Conservation (phyloP, 2,113 vertebrate species). For the Cryptomyrus ogoouensis region DNA sequence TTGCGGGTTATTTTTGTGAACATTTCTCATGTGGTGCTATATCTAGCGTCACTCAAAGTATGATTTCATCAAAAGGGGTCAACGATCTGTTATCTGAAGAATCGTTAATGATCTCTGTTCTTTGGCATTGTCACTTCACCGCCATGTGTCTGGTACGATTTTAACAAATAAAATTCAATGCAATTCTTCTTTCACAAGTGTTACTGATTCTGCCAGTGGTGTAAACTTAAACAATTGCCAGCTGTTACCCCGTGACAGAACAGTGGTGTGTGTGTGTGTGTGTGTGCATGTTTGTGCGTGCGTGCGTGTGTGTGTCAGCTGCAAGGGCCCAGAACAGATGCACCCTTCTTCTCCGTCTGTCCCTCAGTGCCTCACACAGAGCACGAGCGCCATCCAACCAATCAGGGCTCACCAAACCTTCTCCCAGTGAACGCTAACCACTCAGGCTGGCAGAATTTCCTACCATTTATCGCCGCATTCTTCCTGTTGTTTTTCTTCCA, state of each 20-base stretch:
- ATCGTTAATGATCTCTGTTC: background rate
- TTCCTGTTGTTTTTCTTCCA: background rate
- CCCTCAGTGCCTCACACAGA: background rate
- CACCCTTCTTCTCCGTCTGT: background rate
- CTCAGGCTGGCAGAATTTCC: background rate
- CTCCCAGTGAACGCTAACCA: background rate
- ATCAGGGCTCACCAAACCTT: background rate
- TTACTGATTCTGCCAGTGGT: background rate
- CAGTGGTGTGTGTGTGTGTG: background rate
- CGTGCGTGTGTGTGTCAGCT: background rate
- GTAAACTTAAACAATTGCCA: background rate
- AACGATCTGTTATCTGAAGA: background rate
- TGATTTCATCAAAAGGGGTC: background rate
- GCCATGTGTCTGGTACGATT: background rate
- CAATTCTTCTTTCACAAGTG: background rate
- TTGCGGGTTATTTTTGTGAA: background rate
- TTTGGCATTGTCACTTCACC: background rate
- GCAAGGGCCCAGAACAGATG: background rate
- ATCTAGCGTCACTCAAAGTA: background rate
- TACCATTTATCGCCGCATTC: background rate
- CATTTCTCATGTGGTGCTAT: background rate
- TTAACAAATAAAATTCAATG: slow-evolving; percentile 1
- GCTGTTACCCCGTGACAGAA: background rate
- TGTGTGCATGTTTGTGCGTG: background rate
- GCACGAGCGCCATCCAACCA: background rate